Percentiles rank a stretch among this genome's conserved stretches.
phyloP scores from a whole-genome alignment of 2,797 vertebrate genomes.

The Cossypha polioptera region DNA sequence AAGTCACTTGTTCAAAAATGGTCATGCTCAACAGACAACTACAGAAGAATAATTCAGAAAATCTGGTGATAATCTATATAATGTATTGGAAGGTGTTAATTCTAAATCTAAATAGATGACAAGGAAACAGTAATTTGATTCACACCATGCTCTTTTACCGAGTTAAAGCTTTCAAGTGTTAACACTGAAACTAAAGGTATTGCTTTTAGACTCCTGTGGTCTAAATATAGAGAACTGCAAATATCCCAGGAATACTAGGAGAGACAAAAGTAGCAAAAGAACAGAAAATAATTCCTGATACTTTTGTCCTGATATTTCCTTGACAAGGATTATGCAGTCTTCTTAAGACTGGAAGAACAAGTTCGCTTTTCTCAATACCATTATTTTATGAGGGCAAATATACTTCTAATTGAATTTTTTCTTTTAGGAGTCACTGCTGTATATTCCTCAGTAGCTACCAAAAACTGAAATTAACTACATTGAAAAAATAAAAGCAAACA shows the following conservation, averaged over 20 bases:
- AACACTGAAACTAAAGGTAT: neutral
- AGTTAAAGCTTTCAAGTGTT: neutral
- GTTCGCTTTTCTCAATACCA: neutral
- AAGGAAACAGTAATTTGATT: neutral
- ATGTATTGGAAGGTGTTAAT: neutral
- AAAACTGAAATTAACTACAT: neutral
- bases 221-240: neutral
- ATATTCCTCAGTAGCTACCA: neutral
- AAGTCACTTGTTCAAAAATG: neutral
- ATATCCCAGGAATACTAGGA: neutral
- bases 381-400: neutral
- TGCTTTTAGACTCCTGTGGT: neutral
- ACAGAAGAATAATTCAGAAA: neutral
- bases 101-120: neutral
- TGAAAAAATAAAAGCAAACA: fast-evolving
- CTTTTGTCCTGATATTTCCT: neutral
- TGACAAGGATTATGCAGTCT: neutral
- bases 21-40: neutral
- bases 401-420: neutral
- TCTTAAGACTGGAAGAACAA: neutral
- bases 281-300: neutral
- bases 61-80: neutral
- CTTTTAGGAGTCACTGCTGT: neutral
- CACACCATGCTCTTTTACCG: neutral
- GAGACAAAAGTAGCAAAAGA: neutral